Evolutionary conservation across 2,888 invertebrate species (phyloP), one percentile per base, ranked within the genome.

Genomic region (Hirudinaria manillensis): DNA sequence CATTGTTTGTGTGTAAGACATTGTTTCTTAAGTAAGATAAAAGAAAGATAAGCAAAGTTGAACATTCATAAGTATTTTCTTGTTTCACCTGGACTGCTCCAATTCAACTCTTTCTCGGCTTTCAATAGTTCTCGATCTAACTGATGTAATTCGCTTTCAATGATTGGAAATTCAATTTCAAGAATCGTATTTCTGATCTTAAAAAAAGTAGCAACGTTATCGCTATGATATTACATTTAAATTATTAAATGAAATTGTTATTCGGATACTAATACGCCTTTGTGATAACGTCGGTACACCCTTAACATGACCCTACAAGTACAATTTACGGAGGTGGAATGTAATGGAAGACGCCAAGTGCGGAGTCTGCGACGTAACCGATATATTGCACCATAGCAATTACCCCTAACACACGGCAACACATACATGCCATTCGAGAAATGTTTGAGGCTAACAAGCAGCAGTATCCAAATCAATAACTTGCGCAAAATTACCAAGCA

Each of bases 1-100:
- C 21, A 95, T 86, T 80, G 90, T 90, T 82, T 90, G 89, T 82
- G 95, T 90, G 84, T 93, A 95, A 73, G 89, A 89, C 89, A 91
- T 90, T 55, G 94, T 89, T 84, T 90, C 92, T 91, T 80, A 68
- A 85, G 85, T 67, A 21, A 13, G 38, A 21, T 21, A 32, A 45
- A 24, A 45, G 7, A 45, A 70, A 24, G 19, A 7, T 53, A 19
- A 21, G 10, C 4, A 29, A 70, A 36, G 24, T 71, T 24, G 21
- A n/a, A 34, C n/a, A n/a, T n/a, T n/a, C n/a, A n/a, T n/a, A n/a
- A n/a, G n/a, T n/a, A n/a, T n/a, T n/a, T n/a, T n/a, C n/a, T n/a
- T n/a, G n/a, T n/a, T n/a, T n/a, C n/a, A 93, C 93, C 91, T 82
- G 90, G 87, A 0, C 93, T 92, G 83, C 91, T 91, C 96, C 96